Base-by-base conservation (phyloP, 2,797 vertebrate genomes). In the Hirundo rustica region DNA sequence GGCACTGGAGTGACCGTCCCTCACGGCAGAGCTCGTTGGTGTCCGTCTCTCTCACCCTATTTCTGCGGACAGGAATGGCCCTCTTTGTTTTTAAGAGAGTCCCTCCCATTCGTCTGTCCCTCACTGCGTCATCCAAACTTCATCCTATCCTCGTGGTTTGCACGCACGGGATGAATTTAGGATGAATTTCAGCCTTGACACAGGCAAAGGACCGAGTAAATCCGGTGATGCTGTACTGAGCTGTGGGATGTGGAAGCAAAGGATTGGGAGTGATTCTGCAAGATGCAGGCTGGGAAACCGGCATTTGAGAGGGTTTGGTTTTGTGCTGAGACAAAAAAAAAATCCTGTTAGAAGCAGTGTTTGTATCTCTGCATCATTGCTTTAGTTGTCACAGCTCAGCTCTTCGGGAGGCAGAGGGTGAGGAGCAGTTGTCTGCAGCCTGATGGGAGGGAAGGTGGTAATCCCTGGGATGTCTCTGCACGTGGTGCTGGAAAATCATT, bases 71-170 rank as follows among this genome's bases (percentile, higher is more conserved):
- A 40, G 90, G 60, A 78, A 85, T 2, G 7, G 55, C 32, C 38
- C 51, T 92, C 81, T 93, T 79, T 91, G 80, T 85, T 95, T 93
- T 83, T 77, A 77, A 71, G 90, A 71, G 45, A 85, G 40, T 36
- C 72, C 58, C 62, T 95, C 65, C 92, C 58, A 65, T 89, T 88
- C 0, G 17, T 77, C 89, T 89, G 68, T 44, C 58, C 79, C 73
- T 92, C 30, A 0, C 70, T 83, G 87, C 62, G 3, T 92, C 93
- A 80, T 83, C 88, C 72, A 23, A 60, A 72, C 65, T 29, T 61
- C 45, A 2, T 72, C 93, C 76, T 80, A 26, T 86, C 85, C 66
- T 68, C 34, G 29, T 53, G 50, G n/a, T 58, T 78, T 51, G n/a
- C 47, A 3, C 4, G 16, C 7, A 1, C 73, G 64, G 74, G 57